Evolutionary conservation across 2,888 invertebrate genomes (phyloP).

Genomic region (Agrotis clavis): DNA sequence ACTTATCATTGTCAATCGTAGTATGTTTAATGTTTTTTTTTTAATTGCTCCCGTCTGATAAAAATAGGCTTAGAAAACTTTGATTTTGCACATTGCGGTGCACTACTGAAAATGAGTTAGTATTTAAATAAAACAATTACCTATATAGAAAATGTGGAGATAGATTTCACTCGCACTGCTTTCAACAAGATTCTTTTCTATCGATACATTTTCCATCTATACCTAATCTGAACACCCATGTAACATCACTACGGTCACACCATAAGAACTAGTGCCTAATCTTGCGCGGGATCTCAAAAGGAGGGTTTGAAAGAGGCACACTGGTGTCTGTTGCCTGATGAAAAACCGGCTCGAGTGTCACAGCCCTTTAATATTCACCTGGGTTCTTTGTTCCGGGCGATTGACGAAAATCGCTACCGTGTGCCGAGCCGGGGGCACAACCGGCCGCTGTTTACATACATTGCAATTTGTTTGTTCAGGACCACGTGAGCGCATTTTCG

Average conservation of each 20-base stretch:
- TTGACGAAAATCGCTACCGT: conserved; percentile 87
- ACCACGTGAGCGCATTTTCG: conserved; percentile 62
- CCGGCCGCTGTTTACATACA: conserved; percentile 59
- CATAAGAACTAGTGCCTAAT: conserved; percentile 89
- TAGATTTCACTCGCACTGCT: background rate
- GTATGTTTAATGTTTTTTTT: too few species aligned
- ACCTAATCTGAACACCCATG: conserved; percentile 2
- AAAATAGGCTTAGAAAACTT: background rate
- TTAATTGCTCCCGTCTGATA: too few species aligned
- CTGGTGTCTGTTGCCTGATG: conserved; percentile 87
- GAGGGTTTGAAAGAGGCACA: conserved; percentile 84
- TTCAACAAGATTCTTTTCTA: background rate
- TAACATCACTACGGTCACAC: conserved; percentile 76
- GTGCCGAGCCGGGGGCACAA: conserved; percentile 52
- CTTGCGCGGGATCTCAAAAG: conserved; percentile 90
- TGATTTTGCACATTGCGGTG: background rate
- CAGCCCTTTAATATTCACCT: conserved; percentile 89
- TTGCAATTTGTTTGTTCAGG: conserved; percentile 77
- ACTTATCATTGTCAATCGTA: too few species aligned
- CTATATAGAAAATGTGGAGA: background rate
- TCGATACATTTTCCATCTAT: conserved; percentile 11
- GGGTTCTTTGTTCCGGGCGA: conserved; percentile 84
- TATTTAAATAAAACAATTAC: too few species aligned
- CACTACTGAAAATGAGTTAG: too few species aligned
- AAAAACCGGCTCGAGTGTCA: conserved; percentile 87